These are phyloP conservation scores for Podilymbus podiceps DNA, from an alignment of 2,113 vertebrate species.

Conservation along the genomic window DNA sequence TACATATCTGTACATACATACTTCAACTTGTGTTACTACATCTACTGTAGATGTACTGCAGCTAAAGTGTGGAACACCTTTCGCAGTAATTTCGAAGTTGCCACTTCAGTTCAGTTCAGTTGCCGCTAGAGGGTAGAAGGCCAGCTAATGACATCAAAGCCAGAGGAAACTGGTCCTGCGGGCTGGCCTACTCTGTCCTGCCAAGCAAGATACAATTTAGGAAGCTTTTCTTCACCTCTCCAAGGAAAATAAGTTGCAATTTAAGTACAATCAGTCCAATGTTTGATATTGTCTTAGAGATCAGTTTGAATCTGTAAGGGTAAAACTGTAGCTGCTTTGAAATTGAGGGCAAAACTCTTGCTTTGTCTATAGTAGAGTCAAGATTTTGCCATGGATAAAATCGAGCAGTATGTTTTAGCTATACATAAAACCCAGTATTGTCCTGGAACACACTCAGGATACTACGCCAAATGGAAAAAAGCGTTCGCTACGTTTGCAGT, in stretches of 20 bases:
- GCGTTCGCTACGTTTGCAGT: background rate
- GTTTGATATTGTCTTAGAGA: background rate
- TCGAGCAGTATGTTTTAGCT: background rate
- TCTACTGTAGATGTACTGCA: background rate
- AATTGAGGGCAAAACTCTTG: background rate
- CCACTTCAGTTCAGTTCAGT: accelerated
- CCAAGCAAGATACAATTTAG: background rate
- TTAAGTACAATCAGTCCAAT: background rate
- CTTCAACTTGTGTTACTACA: background rate
- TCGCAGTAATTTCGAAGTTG: background rate
- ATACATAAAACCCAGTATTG: background rate
- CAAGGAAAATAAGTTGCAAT: background rate
- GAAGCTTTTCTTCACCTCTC: background rate
- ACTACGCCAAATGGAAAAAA: background rate
- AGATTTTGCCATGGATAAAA: background rate
- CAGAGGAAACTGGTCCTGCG: background rate
- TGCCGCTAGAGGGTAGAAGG: background rate
- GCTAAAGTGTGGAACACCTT: background rate
- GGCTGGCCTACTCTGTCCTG: background rate
- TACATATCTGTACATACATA: background rate
- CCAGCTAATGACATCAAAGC: background rate
- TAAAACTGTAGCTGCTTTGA: background rate
- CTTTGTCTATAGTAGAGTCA: background rate
- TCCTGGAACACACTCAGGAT: background rate
- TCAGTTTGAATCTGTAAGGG: background rate